Evolutionary conservation across 64 coral and sea anemone genomes (phyloP), one percentile per base, ranked within the genome.

Genomic region (Trachythela sp.): DNA sequence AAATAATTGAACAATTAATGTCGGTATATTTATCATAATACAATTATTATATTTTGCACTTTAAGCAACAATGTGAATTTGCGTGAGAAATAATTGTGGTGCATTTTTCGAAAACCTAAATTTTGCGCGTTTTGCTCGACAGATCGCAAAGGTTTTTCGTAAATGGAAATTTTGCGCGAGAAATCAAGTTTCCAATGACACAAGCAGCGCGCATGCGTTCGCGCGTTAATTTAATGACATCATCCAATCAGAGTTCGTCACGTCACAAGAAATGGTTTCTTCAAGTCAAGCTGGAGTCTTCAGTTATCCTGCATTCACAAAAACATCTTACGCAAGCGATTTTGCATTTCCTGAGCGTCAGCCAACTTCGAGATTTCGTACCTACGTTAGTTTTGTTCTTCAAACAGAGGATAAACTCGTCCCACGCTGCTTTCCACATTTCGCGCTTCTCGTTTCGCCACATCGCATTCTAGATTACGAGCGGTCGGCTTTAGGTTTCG

Each of bases 351-450:
- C 2, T 9, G 56, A 18, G 6, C 20, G 26, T n/a, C 56, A n/a
- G 20, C 18, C 8, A 18, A 20, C 24, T 0, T 8, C 20, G 56
- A 64, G 24, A 26, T 64, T 64, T 64, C 15, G 22, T n/a, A 27
- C 13, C 56, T 64, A 64, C 56, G 56, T 64, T 20, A 64, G 56
- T 64, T 64, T 64, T n/a, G 56, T 64, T 64, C 24, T 26, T 8
- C 24, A 0, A 27, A 64, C 56, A 36, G 27, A 80, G 10, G 75
- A 80, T 37, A 35, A 80, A 29, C 34, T 80, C 3, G 30, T 30
- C 13, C 37, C 75, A 17, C 75, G 75, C 13, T 80, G 75, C 35
- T 80, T 80, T 80, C 75, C 75, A 1, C 75, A 80, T 80, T 80
- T 37, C 75, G 75, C 75, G 15, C 75, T 80, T 29, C 75, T 13